Evolutionary conservation across 2,797 vertebrate genomes (phyloP).

Genomic region (Tenualosa thibaudeaui): DNA sequence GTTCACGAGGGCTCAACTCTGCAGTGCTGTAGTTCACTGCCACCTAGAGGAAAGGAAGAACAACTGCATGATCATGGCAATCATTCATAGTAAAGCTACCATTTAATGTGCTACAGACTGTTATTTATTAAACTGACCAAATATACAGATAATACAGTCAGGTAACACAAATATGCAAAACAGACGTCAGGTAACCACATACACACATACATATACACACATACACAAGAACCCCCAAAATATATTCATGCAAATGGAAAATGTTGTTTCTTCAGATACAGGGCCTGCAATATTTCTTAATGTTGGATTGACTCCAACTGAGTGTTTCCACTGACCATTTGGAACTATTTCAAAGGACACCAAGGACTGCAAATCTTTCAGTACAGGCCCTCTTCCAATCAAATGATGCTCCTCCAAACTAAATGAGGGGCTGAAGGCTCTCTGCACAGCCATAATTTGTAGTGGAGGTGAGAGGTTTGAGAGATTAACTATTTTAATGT

Average conservation of each 20-base stretch:
- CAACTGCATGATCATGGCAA: not conserved
- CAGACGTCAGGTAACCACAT: not conserved
- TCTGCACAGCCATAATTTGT: not conserved
- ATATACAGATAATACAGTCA: too few species aligned
- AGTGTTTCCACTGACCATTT: not conserved
- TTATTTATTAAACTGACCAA: too few species aligned
- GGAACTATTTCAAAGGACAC: not conserved
- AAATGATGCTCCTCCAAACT: not conserved
- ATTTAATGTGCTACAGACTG: too few species aligned
- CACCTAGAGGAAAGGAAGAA: conserved; percentile 67
- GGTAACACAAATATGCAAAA: not conserved
- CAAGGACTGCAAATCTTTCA: not conserved
- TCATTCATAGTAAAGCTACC: not conserved
- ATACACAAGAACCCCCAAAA: not conserved
- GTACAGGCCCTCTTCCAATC: not conserved
- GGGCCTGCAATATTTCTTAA: not conserved
- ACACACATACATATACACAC: not conserved
- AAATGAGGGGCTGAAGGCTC: not conserved
- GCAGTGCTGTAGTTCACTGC: conserved; percentile 78
- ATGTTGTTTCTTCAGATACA: not conserved
- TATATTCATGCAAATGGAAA: not conserved
- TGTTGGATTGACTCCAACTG: not conserved
- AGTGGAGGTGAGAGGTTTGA: not conserved
- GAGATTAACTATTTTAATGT: not conserved
- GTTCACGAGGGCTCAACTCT: conserved; percentile 72